These are phyloP conservation scores for Stenodema calcarata DNA, from an alignment of 2,888 invertebrate species.

Conservation along the genomic window DNA sequence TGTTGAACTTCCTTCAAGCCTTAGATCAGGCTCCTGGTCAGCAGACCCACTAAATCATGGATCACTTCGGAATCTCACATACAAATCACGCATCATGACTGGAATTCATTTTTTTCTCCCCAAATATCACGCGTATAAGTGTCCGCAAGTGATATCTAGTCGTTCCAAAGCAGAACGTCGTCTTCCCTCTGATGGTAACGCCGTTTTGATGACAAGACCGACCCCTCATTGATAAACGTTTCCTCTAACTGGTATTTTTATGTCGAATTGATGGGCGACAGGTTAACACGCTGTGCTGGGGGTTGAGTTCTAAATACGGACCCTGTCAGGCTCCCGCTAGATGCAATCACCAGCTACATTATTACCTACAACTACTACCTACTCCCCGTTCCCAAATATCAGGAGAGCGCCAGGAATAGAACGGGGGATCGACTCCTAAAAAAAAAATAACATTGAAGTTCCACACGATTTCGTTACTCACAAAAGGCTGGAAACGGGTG, in stretches of 20 bases:
- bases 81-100: no score
- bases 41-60: no score
- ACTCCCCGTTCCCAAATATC: background rate
- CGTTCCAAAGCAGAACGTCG: background rate
- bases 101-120: no score
- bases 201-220: background rate
- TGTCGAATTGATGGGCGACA: slow-evolving; percentile 24
- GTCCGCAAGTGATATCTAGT: no score
- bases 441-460: background rate
- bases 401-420: background rate
- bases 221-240: background rate
- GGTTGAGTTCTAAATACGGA: background rate
- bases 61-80: no score
- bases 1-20: no score
- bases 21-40: no score
- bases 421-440: background rate
- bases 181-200: background rate
- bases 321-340: background rate
- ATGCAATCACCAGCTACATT: slow-evolving; percentile 10
- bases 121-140: no score
- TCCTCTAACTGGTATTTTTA: slow-evolving; percentile 2
- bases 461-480: background rate
- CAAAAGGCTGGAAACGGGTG: background rate
- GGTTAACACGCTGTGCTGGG: background rate
- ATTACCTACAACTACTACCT: slow-evolving; percentile 27